These are phyloP conservation scores for Grallaria varia DNA, from an alignment of 2,113 vertebrate species.

Conservation along the genomic window DNA sequence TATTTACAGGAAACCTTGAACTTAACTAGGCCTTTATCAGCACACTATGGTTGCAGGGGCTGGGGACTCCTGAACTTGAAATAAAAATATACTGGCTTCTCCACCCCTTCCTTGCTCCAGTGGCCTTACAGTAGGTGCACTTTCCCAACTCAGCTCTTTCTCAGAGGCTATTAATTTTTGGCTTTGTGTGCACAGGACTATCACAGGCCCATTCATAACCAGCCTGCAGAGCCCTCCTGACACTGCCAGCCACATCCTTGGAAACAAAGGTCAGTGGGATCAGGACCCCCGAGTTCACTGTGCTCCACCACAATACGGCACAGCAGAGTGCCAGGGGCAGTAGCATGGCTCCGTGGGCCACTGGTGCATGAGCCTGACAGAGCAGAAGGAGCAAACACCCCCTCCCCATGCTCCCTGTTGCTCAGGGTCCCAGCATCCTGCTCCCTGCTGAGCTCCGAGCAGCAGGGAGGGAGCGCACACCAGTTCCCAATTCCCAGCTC, in stretches of 20 bases:
- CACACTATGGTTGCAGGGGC: neutral
- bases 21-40: neutral
- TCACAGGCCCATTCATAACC: neutral
- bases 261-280: neutral
- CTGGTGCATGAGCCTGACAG: accelerated
- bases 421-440: accelerated
- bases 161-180: neutral
- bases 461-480: accelerated
- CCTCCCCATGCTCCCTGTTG: neutral
- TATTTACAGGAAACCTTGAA: neutral
- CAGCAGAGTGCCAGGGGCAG: accelerated
- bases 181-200: neutral
- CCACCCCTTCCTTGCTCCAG: neutral
- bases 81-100: neutral
- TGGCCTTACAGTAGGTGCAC: neutral
- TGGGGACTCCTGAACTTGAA: neutral
- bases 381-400: neutral
- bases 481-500: neutral
- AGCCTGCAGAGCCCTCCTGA: neutral
- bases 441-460: neutral
- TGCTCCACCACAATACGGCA: accelerated
- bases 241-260: accelerated
- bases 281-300: neutral
- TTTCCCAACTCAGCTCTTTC: slow-evolving; percentile 29
- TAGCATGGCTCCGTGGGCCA: accelerated